phyloP scores from a whole-genome alignment of 2,797 vertebrate species.

The Cichlasoma orientale region DNA sequence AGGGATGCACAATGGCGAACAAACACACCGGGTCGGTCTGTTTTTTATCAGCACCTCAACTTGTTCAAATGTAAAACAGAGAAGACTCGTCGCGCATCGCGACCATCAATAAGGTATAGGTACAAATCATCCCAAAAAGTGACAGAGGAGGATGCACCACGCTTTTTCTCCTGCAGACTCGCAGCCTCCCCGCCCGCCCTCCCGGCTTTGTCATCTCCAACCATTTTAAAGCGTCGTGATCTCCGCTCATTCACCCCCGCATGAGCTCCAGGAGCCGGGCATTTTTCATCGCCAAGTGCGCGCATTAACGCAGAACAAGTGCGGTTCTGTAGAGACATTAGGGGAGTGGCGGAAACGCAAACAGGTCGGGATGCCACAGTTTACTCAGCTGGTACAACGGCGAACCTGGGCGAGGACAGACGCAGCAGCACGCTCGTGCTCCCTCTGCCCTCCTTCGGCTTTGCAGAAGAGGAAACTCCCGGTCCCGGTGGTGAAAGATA shows the following conservation, averaged over 20 bases:
- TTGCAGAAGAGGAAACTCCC: constrained; percentile 38
- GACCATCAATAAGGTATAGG: not conserved
- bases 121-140: constrained; percentile 28
- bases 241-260: constrained; percentile 47
- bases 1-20: constrained; percentile 82
- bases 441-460: constrained; percentile 56
- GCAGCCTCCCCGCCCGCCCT: constrained; percentile 22
- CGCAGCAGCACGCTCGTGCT: constrained; percentile 54
- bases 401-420: constrained; percentile 71
- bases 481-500: constrained; percentile 31
- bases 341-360: constrained; percentile 17
- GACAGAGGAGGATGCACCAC: constrained; percentile 29
- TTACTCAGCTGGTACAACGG: constrained; percentile 75
- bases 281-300: constrained; percentile 36
- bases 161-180: constrained; percentile 33
- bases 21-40: constrained; percentile 67
- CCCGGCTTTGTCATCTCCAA: constrained; percentile 64
- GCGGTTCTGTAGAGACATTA: not conserved
- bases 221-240: constrained; percentile 63
- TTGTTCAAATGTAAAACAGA: constrained; percentile 18
- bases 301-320: constrained; percentile 24
- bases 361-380: constrained; percentile 50
- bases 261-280: constrained; percentile 23
- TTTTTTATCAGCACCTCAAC: constrained; percentile 60
- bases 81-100: not conserved